These are phyloP conservation scores for Ectropis crepuscularia DNA, from an alignment of 2,888 invertebrate genomes.

Conservation along the genomic window DNA sequence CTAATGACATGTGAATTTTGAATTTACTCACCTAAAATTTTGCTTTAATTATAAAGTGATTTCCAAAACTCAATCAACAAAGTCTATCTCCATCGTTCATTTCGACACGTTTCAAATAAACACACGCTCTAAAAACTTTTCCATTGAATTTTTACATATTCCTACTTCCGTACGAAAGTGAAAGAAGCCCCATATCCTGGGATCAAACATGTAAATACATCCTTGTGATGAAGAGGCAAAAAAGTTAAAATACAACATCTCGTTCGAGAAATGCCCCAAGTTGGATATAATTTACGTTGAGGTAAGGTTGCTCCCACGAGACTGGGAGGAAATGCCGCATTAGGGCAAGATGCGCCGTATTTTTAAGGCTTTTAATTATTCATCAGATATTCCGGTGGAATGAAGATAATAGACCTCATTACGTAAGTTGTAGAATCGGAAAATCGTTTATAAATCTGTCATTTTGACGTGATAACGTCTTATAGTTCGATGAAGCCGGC, in stretches of 20 bases:
- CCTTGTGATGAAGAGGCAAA: constrained; percentile 21
- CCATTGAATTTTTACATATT: too few relatives aligned
- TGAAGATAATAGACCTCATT: background rate
- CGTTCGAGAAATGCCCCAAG: constrained; percentile 22
- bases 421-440: too few relatives aligned
- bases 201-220: constrained; percentile 6
- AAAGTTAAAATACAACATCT: constrained; percentile 29
- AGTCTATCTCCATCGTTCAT: too few relatives aligned
- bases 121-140: too few relatives aligned
- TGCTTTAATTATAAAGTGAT: too few relatives aligned
- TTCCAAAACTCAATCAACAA: too few relatives aligned
- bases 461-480: too few relatives aligned
- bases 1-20: too few relatives aligned
- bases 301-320: constrained; percentile 17
- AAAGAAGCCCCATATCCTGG: background rate
- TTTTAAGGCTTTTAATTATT: constrained; percentile 27
- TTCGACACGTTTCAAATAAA: too few relatives aligned
- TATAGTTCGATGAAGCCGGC: too few relatives aligned
- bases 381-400: constrained; percentile 18
- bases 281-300: constrained; percentile 27
- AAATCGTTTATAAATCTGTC: too few relatives aligned
- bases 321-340: constrained; percentile 24
- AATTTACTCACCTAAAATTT: too few relatives aligned
- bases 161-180: background rate
- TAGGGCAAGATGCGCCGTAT: constrained; percentile 7